A percentile compares a stretch with the other conserved stretches of the same genome.
Conservation (phyloP, 1,140 invertebrate species). For the Thaumatotibia leucotreta region DNA sequence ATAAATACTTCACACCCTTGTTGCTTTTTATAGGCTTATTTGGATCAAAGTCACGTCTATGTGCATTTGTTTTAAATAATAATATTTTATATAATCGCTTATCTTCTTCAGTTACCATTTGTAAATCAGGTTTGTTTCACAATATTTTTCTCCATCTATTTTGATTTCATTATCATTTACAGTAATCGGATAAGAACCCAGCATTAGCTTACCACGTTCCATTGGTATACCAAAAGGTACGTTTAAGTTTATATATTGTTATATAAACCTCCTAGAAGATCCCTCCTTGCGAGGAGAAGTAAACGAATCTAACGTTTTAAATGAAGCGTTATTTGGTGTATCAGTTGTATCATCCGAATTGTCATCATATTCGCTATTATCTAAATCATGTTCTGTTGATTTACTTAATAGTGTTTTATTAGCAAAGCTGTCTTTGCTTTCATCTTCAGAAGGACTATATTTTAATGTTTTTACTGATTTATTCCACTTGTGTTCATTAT, state of each 20-base stretch:
- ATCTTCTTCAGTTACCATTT: not conserved
- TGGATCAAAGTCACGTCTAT: not conserved
- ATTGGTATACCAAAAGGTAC: not conserved
- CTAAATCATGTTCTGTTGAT: not conserved
- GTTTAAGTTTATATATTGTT: not conserved
- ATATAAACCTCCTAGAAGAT: not conserved
- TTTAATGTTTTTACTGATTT: not conserved
- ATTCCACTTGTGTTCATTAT: not conserved
- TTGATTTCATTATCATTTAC: not conserved
- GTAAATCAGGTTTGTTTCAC: not conserved
- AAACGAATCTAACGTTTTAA: not conserved
- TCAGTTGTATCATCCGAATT: not conserved
- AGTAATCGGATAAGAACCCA: not conserved
- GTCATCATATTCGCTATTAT: not conserved
- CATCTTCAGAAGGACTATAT: not conserved
- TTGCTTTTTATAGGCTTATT: not conserved
- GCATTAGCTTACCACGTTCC: not conserved
- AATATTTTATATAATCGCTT: not conserved
- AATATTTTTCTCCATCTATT: not conserved
- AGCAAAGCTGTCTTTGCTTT: not conserved
- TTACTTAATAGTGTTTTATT: not conserved
- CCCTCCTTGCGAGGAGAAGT: not conserved
- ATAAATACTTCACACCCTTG: slow-evolving; percentile 4
- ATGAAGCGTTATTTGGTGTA: not conserved
- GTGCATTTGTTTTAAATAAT: not conserved